Evolutionary conservation across 2,797 vertebrate genomes (phyloP), one percentile per base, ranked within the genome.

Genomic region (Alexandromys oeconomus): DNA sequence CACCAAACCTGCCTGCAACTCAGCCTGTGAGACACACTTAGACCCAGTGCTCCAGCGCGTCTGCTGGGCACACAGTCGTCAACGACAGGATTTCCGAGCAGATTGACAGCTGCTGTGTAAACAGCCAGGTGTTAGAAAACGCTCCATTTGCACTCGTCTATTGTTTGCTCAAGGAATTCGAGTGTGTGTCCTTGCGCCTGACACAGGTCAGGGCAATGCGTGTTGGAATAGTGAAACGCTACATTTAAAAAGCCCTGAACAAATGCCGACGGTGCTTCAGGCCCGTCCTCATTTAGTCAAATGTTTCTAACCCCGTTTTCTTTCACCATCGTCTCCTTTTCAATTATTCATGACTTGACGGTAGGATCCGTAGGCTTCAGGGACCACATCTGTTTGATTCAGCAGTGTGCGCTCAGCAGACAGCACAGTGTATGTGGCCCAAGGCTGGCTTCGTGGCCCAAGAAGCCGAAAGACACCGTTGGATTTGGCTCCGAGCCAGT

Each of bases 101-200:
- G 87, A 84, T 82, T 61, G 86, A 85, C 23, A 84, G 90, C 71
- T 61, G 27, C 65, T 59, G 11, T 89, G 91, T 96, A 91, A 91
- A 95, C 85, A 89, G 51, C 59, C 61, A 81, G n/a, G 43, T 79
- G 84, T 48, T 74, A 92, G 86, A 81, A 95, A 77, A 15, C 17
- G 61, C 40, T 91, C 81, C 31, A 31, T 84, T 92, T 95, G 88
- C 77, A 48, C 61, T 40, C 48, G 80, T 79, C n/a, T 93, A 51
- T 93, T 93, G 93, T 97, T 96, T 93, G 85, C 63, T 89, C 76
- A 74, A 87, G 80, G 77, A 95, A 94, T 91, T 63, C 61, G 87
- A 90, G 37, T 31, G 40, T 48, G 89, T 46, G n/a, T 84, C 91
- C 76, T 97, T 40, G 69, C 5, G 54, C 25, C 65, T 51, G 67